Percentiles rank a stretch among this genome's conserved stretches.
Conservation (phyloP, 2,888 invertebrate genomes). For the Cataglyphis altisquamis region DNA sequence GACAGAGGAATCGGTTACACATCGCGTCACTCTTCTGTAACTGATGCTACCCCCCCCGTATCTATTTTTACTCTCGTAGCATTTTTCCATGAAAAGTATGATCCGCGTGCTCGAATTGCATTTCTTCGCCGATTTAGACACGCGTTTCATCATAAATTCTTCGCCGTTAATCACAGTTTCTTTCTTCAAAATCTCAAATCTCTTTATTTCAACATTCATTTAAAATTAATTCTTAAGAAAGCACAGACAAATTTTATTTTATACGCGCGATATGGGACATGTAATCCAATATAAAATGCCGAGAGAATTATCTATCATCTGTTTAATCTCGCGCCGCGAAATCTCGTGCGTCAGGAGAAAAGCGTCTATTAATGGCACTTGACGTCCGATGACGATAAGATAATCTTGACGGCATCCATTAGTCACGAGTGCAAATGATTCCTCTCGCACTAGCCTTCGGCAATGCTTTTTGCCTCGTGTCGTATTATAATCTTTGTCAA, state of each 20-base stretch:
- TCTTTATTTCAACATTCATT: background rate
- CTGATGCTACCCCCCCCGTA: background rate
- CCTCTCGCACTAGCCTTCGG: background rate
- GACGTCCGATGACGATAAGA: conserved; percentile 44
- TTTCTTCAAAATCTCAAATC: background rate
- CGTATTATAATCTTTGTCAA: conserved; percentile 21
- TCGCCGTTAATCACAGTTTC: background rate
- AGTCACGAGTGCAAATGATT: conserved; percentile 34
- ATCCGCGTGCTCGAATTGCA: background rate
- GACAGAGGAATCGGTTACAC: conserved; percentile 37
- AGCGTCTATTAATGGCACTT: conserved; percentile 35
- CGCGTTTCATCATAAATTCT: background rate
- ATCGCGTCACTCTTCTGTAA: conserved; percentile 48
- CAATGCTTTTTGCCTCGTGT: background rate
- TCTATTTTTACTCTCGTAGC: conserved; percentile 33
- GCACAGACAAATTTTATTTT: background rate
- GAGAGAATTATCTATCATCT: background rate
- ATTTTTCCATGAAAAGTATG: conserved; percentile 9
- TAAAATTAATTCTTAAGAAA: background rate
- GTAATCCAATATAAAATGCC: background rate
- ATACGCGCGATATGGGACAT: background rate
- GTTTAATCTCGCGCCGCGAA: conserved; percentile 11
- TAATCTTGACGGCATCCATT: conserved; percentile 42
- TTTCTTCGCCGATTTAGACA: background rate
- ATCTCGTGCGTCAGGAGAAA: conserved; percentile 4